Percentiles rank a stretch among this genome's conserved stretches.
Conservation (phyloP, 92 coral and sea anemone species). For the Anthopleura xanthogrammica region DNA sequence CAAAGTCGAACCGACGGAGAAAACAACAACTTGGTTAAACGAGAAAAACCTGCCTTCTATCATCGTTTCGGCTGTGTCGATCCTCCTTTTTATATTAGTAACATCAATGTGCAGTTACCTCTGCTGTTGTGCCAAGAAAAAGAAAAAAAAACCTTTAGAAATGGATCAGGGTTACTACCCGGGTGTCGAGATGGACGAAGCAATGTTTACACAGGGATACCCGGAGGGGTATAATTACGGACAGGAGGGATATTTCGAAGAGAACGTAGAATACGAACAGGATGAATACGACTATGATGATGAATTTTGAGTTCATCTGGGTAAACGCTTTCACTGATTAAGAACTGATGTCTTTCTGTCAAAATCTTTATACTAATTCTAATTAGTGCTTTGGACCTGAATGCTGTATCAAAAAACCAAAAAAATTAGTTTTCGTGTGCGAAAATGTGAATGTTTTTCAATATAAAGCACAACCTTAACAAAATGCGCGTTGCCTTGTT, state of each 20-base stretch:
- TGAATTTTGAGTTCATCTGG: not conserved
- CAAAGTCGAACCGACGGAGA: not conserved
- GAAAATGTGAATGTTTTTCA: not conserved
- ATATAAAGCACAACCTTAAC: not conserved
- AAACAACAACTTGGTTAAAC: not conserved
- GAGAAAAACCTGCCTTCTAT: not conserved
- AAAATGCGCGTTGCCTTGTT: not conserved
- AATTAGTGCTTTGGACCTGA: not conserved
- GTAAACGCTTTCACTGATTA: not conserved
- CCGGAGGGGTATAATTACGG: not conserved
- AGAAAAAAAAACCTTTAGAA: conserved; percentile 1
- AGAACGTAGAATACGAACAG: not conserved
- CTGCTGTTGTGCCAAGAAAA: conserved; percentile 5
- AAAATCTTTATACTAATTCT: not conserved
- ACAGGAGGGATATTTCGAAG: not conserved
- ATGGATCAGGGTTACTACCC: conserved; percentile 14
- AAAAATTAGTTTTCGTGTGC: not conserved
- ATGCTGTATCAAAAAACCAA: not conserved
- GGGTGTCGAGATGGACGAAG: conserved; percentile 15
- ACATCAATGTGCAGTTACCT: not conserved
- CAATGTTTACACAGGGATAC: conserved; percentile 27
- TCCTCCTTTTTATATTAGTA: not conserved
- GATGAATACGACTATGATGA: conserved; percentile 6
- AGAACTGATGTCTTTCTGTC: not conserved
- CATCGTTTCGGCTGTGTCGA: not conserved